Evolutionary conservation across 2,888 invertebrate genomes (phyloP), one percentile per base, ranked within the genome.

Genomic region (Lutraria lutraria): DNA sequence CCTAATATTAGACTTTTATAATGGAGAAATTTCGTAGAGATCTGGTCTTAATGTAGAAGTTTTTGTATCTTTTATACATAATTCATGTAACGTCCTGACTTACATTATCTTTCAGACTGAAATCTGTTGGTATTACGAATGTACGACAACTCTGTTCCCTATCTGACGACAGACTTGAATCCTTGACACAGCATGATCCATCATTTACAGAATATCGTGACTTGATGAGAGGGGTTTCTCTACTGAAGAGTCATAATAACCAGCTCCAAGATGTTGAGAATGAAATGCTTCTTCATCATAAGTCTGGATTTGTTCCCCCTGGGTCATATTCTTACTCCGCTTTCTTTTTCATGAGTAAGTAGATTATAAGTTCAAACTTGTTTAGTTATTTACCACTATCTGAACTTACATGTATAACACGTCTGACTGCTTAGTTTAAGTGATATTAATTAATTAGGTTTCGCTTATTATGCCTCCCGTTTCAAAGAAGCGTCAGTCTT

Each of bases 231-330:
- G 89, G 88, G 4, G 29, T 89, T 29, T 54, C 85, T 13, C 84
- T 86, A 31, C 88, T 92, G 3, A 84, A 87, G 83, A 56, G 63
- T 21, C 52, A 85, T 54, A 82, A 89, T 0, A 76, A 76, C 15
- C 68, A 89, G 13, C 80, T 88, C 8, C 34, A 83, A 43, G 53
- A 79, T 19, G 68, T 92, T n/a, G 91, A 92, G 53, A 53, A 81
- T 56, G 90, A 92, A 43, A 83, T 92, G 83, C 56, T 92, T 54
- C 82, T 72, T 34, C 89, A 92, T 86, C 91, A 91, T 34, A 91
- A 92, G 68, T 54, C 81, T 15, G 88, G 85, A 53, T 82, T 80
- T 53, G 87, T 84, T 60, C 72, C 68, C 12, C 83, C 88, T 34
- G 60, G 81, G 15, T 81, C 86, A 3, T 90, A 90, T 53, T 90